Evolutionary conservation across 2,797 vertebrate species (phyloP), one percentile per base, ranked within the genome.

Genomic region (Pelodytes ibericus): DNA sequence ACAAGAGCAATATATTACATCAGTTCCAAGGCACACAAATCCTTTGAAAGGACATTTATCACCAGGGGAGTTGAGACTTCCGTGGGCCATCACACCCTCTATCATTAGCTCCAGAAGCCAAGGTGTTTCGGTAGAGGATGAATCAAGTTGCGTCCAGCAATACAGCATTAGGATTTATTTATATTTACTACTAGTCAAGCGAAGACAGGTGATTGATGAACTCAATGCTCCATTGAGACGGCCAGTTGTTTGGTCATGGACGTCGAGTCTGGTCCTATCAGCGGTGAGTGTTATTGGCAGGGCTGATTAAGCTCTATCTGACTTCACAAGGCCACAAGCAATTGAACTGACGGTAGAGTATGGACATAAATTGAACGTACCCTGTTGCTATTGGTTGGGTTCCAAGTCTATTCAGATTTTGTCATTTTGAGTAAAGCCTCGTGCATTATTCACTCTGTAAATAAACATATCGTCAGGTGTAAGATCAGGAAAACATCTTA

Each of bases 21-120:
- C 60, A 53, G 29, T 57, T 64, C 44, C 7, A 11, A 63, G 41
- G 47, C 24, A 49, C 7, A 20, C 3, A 4, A 20, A 15, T 26
- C 9, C 2, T 10, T 16, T 64, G 67, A 64, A 8, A 36, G 59
- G n/a, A 58, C 60, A 71, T 71, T 56, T 30, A 77, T 72, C 75
- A 77, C 30, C 11, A n/a, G 39, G 22, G 16, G 39, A 57, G 22
- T 15, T 26, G 24, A 58, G 53, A 72, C 18, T n/a, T 26, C 30
- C 27, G 44, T 15, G 6, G 47, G 39, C 58, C 62, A 27, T 11
- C n/a, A 24, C 13, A 4, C 13, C 6, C 7, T n/a, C 24, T 76
- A 36, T 64, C 47, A 71, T 71, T 57, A 47, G 58, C 25, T 15
- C 39, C 57, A 30, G 59, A 53, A 25, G 1, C 20, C 2, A n/a